A percentile compares a stretch with the other conserved stretches of the same genome.
These are phyloP conservation scores for Salvelinus fontinalis DNA, from an alignment of 2,113 vertebrate genomes.

Conservation along the genomic window DNA sequence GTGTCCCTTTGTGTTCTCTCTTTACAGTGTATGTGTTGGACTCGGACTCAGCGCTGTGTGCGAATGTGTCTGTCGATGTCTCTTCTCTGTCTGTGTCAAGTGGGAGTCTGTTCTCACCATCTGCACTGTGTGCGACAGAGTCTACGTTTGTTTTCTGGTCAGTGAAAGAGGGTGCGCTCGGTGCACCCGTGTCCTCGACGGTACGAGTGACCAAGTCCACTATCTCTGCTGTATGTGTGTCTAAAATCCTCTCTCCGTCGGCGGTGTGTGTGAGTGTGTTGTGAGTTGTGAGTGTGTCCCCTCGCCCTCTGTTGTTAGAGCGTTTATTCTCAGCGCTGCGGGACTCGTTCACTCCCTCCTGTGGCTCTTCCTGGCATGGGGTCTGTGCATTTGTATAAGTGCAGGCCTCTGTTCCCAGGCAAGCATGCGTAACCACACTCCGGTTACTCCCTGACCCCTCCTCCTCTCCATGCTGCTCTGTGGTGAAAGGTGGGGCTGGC, in stretches of 20 bases:
- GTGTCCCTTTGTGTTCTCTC: slow-evolving; percentile 35
- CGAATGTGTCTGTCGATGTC: not conserved
- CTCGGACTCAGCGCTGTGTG: slow-evolving; percentile 5
- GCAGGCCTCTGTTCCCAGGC: slow-evolving; percentile 33
- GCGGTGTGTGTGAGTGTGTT: not conserved
- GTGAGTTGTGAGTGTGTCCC: not conserved
- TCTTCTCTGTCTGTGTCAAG: not conserved
- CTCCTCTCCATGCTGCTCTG: slow-evolving; percentile 15
- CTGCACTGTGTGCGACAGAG: not conserved
- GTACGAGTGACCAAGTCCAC: not conserved
- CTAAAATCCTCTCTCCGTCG: not conserved
- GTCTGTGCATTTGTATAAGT: not conserved
- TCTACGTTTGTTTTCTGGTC: slow-evolving; percentile 4
- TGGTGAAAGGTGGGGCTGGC: slow-evolving; percentile 46
- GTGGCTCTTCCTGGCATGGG: slow-evolving; percentile 1
- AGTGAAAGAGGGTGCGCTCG: too few relatives aligned
- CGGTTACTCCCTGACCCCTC: slow-evolving; percentile 39
- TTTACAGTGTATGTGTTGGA: slow-evolving; percentile 16
- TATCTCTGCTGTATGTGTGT: not conserved
- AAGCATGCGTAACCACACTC: slow-evolving; percentile 21
- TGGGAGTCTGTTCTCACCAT: not conserved
- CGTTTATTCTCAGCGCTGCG: not conserved
- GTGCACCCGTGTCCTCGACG: not conserved
- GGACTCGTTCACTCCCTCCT: not conserved
- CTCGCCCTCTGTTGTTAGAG: not conserved